A percentile compares a stretch with the other conserved stretches of the same genome.
These are phyloP conservation scores for Phoxinus phoxinus DNA, from an alignment of 2,113 vertebrate genomes.

Conservation along the genomic window DNA sequence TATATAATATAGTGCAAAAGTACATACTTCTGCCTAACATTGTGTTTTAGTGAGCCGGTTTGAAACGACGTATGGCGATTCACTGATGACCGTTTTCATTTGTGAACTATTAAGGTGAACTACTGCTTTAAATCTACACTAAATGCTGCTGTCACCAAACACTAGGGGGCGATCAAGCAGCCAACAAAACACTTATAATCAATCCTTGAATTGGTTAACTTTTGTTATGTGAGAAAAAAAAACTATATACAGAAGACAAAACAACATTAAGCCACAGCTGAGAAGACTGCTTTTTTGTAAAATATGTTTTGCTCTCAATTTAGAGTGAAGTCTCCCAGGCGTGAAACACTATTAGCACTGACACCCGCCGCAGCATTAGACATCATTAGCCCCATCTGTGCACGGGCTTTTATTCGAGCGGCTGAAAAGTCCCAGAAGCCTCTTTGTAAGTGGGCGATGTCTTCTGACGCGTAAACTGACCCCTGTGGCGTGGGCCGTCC, in stretches of 20 bases:
- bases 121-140: constrained; percentile 1
- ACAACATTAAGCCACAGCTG: not conserved
- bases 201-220: not conserved
- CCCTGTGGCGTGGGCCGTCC: constrained; percentile 53
- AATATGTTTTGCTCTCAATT: not conserved
- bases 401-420: constrained; percentile 58
- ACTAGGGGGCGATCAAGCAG: constrained; percentile 41
- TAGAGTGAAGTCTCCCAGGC: not conserved
- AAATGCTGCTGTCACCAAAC: not conserved
- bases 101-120: not conserved
- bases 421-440: constrained; percentile 46
- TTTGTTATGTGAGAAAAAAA: not conserved
- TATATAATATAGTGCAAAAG: not conserved
- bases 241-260: not conserved
- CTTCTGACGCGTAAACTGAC: constrained; percentile 65
- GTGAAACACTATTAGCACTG: not conserved
- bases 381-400: not conserved
- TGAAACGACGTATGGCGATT: not conserved
- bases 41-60: not conserved
- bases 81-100: not conserved
- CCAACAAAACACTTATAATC: not conserved
- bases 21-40: too few relatives aligned
- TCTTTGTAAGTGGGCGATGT: constrained; percentile 62
- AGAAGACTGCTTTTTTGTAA: not conserved
- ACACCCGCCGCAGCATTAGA: not conserved